A percentile compares a stretch with the other conserved stretches of the same genome.
These are phyloP conservation scores for Ophioderma brevispina DNA, from an alignment of 35 echinoderm and acorn worm genomes.

Conservation along the genomic window DNA sequence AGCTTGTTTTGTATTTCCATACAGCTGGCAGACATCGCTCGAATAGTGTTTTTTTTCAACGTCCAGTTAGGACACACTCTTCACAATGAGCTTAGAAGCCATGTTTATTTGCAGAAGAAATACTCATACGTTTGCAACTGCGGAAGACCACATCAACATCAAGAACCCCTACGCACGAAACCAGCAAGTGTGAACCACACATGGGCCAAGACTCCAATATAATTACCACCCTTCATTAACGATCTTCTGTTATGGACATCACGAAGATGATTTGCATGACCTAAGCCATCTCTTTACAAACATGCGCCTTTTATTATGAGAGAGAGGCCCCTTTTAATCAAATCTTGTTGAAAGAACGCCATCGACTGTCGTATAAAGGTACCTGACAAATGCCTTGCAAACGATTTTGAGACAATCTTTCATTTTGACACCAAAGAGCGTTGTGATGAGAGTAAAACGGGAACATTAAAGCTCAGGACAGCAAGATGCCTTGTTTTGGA, in stretches of 20 bases:
- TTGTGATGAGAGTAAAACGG: not conserved
- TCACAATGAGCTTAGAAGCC: not conserved
- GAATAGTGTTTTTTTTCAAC: not conserved
- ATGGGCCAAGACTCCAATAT: not conserved
- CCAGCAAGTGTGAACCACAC: not conserved
- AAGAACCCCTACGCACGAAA: not conserved
- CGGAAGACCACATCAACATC: not conserved
- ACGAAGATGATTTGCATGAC: not conserved
- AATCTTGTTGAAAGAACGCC: not conserved
- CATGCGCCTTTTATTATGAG: not conserved
- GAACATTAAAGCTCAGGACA: not conserved
- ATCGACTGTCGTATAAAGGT: not conserved
- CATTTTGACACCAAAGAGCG: not conserved
- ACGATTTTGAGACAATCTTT: not conserved
- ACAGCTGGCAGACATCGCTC: not conserved
- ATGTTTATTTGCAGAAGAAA: not conserved
- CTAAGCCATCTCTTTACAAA: not conserved
- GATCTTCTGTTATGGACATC: not conserved
- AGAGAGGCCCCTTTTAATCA: not conserved
- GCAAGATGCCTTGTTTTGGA: not conserved
- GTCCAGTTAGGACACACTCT: not conserved
- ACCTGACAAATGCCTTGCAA: not conserved
- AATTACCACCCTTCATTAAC: not conserved
- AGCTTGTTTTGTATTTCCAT: not conserved
- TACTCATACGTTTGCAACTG: not conserved